Evolutionary conservation across 2,888 invertebrate genomes (phyloP), one percentile per base, ranked within the genome.

Genomic region (Thymelicus sylvestris): DNA sequence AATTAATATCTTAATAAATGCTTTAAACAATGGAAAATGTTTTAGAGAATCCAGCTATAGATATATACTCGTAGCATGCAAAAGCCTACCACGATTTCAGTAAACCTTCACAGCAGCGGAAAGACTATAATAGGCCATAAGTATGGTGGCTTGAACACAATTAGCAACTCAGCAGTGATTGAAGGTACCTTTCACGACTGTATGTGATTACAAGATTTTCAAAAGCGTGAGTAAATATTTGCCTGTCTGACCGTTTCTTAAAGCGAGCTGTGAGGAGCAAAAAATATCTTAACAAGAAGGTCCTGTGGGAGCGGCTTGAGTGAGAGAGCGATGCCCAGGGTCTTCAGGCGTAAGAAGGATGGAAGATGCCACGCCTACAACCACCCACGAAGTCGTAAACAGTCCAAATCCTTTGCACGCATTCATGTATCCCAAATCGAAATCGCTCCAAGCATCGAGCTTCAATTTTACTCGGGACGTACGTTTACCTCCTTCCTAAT

Each of bases 311-410:
- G 93, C 91, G 92, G 93, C 91, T 90, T 74, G 61, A 79, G 19
- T 80, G 91, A 88, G 84, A 90, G 73, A 76, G 82, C 80, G 50
- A 83, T 86, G 85, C 76, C 72, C 64, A 76, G 75, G 65, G 60
- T 50, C 55, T 67, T 55, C 52, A 73, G 62, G 86, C 74, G 74
- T 48, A 83, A 92, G 77, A 75, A 80, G 80, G 90, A 90, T 75
- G 76, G 80, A 78, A 74, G 73, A 79, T 81, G 91, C 91, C 92
- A 89, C 93, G 93, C 93, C 93, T 90, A 91, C 86, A 91, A 87
- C 93, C 93, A 93, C 93, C 93, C 93, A 93, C 93, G 93, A 90
- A 88, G 93, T 86, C 91, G 86, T 93, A 92, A 93, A 92, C 91
- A 92, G 92, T 91, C 92, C 88, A 92, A 93, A 93, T 92, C 93